Evolutionary conservation across 2,797 vertebrate genomes (phyloP).

Genomic region (Hippopotamyrus pictus): DNA sequence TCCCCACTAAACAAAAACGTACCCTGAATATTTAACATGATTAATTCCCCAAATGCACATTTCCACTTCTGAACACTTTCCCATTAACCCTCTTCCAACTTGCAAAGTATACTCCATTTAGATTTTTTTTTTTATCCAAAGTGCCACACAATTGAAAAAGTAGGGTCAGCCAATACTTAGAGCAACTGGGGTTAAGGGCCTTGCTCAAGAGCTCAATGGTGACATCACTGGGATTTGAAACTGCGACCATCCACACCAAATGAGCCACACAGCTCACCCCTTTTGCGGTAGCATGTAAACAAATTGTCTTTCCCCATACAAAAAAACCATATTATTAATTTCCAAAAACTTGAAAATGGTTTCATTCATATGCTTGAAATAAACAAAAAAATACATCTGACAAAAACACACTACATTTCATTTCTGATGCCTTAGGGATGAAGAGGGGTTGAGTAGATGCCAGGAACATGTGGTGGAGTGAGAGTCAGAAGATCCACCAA

Average conservation of each 20-base stretch:
- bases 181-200: not conserved
- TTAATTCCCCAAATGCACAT: not conserved
- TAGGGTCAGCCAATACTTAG: not conserved
- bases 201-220: not conserved
- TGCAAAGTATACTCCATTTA: not conserved
- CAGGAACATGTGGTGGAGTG: not conserved
- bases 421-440: not conserved
- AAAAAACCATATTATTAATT: not conserved
- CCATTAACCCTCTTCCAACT: too few relatives aligned
- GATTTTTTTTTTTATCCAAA: not conserved
- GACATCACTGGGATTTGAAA: not conserved
- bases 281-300: not conserved
- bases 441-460: not conserved
- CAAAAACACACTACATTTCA: not conserved
- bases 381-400: not conserved
- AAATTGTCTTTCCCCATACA: not conserved
- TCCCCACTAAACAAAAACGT: not conserved
- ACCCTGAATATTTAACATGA: not conserved
- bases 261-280: not conserved
- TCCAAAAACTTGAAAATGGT: not conserved
- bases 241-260: not conserved
- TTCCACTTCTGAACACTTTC: not conserved
- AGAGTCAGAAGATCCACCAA: not conserved
- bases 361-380: not conserved
- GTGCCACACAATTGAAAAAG: not conserved